A percentile compares a stretch with the other conserved stretches of the same genome.
phyloP scores from a whole-genome alignment of 2,888 invertebrate genomes.

The Orthosia gothica region DNA sequence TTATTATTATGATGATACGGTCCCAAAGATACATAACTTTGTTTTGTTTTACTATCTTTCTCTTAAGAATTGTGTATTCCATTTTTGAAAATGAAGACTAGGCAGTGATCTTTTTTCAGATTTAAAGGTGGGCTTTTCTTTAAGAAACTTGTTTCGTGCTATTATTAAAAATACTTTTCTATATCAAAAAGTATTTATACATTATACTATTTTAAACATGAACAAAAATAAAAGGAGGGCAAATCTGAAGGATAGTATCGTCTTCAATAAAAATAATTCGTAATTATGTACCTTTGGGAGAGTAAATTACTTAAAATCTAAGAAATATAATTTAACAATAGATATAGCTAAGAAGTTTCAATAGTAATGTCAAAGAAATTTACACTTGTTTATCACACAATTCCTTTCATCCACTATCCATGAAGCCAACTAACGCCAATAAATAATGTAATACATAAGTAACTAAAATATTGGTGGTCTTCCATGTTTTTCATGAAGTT shows the following conservation, averaged over 20 bases:
- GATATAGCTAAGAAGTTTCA: conserved; percentile 76
- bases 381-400: conserved; percentile 89
- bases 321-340: conserved; percentile 81
- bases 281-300: conserved; percentile 86
- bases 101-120: conserved; percentile 34
- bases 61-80: neutral
- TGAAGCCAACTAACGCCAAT: conserved; percentile 79
- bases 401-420: conserved; percentile 76
- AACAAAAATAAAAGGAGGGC: neutral
- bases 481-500: conserved; percentile 29
- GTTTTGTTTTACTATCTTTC: neutral
- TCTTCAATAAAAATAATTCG: conserved; percentile 27
- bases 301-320: conserved; percentile 69
- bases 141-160: neutral
- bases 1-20: conserved; percentile 70
- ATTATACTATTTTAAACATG: neutral
- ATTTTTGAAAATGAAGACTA: conserved; percentile 10
- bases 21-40: conserved; percentile 86
- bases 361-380: conserved; percentile 81
- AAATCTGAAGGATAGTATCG: conserved; percentile 32
- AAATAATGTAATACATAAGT: conserved; percentile 74
- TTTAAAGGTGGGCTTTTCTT: conserved; percentile 43
- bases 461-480: conserved; percentile 72
- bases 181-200: neutral
- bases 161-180: neutral